These are phyloP conservation scores for Pterophyllum scalare DNA, from an alignment of 2,113 vertebrate species.

Conservation along the genomic window DNA sequence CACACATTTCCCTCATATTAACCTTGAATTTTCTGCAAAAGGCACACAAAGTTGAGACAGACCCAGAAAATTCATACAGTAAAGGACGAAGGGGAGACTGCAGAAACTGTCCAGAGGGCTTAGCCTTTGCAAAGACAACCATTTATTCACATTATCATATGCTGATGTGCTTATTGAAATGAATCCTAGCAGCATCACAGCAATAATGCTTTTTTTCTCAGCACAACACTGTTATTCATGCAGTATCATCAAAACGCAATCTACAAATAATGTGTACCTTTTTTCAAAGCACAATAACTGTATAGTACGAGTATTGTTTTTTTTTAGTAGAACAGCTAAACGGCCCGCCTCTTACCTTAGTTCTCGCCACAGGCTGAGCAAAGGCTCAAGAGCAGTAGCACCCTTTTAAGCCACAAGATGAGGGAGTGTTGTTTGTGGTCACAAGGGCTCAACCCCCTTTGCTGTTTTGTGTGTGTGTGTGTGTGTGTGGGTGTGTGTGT, in stretches of 20 bases:
- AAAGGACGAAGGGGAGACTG: background rate
- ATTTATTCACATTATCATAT: background rate
- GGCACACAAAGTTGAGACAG: background rate
- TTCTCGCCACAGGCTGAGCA: conserved; percentile 11
- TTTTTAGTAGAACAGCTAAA: conserved; percentile 1
- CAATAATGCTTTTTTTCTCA: background rate
- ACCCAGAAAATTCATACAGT: background rate
- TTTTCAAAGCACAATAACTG: background rate
- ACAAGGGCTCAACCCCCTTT: conserved; percentile 26
- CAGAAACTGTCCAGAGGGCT: background rate
- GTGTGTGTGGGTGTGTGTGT: background rate
- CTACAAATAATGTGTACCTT: background rate
- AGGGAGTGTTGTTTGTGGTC: conserved; percentile 23
- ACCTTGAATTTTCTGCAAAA: background rate
- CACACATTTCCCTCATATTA: background rate
- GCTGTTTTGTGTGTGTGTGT: background rate
- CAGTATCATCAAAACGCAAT: background rate
- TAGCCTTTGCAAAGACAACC: conserved; percentile 20
- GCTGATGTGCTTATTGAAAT: background rate
- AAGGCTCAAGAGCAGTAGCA: conserved; percentile 18
- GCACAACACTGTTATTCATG: background rate
- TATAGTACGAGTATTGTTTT: conserved; percentile 3
- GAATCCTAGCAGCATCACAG: background rate
- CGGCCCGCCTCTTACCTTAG: conserved; percentile 56
- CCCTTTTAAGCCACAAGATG: conserved; percentile 33